Conservation (phyloP, 2,113 vertebrate species). For the Pycnonotus jocosus region DNA sequence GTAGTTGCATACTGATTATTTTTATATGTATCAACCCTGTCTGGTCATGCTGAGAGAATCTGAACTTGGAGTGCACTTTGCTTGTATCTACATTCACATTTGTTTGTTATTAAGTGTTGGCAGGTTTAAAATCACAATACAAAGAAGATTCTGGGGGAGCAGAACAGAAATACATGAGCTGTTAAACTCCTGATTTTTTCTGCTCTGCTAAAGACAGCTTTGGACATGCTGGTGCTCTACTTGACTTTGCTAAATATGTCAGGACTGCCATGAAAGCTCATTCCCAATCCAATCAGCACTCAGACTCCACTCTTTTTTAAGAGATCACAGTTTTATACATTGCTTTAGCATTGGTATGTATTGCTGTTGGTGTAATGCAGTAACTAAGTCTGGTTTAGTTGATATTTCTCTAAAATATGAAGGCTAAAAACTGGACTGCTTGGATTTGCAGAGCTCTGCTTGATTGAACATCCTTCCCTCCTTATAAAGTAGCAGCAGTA, state of each 20-base stretch:
- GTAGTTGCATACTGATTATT: not conserved
- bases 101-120: not conserved
- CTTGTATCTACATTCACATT: not conserved
- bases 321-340: not conserved
- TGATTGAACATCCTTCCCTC: not conserved
- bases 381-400: not conserved
- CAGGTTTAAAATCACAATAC: not conserved
- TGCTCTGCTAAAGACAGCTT: not conserved
- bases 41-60: not conserved
- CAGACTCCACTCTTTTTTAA: not conserved
- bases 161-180: not conserved
- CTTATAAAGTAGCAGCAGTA: not conserved
- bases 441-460: not conserved
- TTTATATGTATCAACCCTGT: not conserved
- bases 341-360: not conserved
- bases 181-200: not conserved
- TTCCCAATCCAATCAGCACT: not conserved
- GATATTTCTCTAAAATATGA: not conserved
- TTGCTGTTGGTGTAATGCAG: not conserved
- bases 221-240: not conserved
- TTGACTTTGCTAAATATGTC: not conserved
- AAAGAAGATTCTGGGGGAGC: not conserved
- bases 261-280: not conserved
- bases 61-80: not conserved
- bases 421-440: not conserved